Evolutionary conservation across 1,140 invertebrate species (phyloP), one percentile per base, ranked within the genome.

Genomic region (Samia ricini): DNA sequence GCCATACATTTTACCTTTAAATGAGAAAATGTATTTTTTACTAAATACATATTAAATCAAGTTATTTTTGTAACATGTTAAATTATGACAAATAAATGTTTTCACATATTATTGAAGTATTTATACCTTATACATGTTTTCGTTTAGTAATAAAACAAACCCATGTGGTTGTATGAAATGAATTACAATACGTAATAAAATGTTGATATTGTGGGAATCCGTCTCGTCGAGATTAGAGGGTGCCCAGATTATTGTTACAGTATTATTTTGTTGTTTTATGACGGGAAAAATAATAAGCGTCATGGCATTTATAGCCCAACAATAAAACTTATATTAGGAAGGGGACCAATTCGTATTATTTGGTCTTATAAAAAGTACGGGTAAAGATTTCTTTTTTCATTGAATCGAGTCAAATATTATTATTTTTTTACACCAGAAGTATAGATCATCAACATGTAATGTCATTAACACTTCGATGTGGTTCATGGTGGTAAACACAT

Each of bases 231-330:
- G 76, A 79, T 85, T 78, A 81, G 66, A 75, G 84, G 75, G 81
- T 63, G 75, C 57, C 65, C 72, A 77, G 65, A 79, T 83, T 82
- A 85, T 80, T 81, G 84, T 81, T 67, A 79, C 76, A 79, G 77
- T 82, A 85, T 86, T 85, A 85, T 88, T 83, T 81, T 80, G 77
- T 84, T 85, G 81, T 85, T 88, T 85, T 88, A 87, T 71, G 83
- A 85, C 80, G 63, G 73, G 79, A 83, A 87, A 56, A 89, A 89
- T 89, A 87, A 87, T 89, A 85, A 88, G 76, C 76, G 67, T 60
- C 67, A 50, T 74, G 64, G 69, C 74, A 76, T 85, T 88, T 86
- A 86, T 79, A 74, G 67, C 56, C 20, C 61, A 33, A 78, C 77
- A 81, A 81, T 88, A 85, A 88, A 85, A 85, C 64, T 76, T 69